Evolutionary conservation across 2,113 vertebrate species (phyloP).

Genomic region (Ochotona curzoniae): DNA sequence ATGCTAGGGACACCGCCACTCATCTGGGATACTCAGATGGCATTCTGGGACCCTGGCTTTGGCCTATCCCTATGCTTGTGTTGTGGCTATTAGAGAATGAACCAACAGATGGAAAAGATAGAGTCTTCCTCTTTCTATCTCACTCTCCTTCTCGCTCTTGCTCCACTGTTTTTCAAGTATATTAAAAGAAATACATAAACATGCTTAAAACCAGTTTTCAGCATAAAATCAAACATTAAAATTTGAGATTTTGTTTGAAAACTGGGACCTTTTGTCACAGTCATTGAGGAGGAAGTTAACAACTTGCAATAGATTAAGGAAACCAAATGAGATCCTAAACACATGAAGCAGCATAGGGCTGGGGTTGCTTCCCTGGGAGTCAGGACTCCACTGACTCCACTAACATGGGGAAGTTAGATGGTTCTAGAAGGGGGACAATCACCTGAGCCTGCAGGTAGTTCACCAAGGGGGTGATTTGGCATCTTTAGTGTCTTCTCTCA

Average conservation of each 20-base stretch:
- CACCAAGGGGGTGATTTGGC: not conserved
- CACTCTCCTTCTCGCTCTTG: too few species aligned
- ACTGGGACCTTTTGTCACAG: not conserved
- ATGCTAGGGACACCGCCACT: too few species aligned
- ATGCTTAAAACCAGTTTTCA: too few species aligned
- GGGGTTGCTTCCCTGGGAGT: not conserved
- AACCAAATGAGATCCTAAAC: not conserved
- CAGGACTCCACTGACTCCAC: not conserved
- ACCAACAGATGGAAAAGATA: too few species aligned
- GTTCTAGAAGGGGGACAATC: not conserved
- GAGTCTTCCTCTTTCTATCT: too few species aligned
- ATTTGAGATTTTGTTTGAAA: not conserved
- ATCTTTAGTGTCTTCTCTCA: conserved; percentile 13
- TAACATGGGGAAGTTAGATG: not conserved
- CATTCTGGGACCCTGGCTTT: too few species aligned
- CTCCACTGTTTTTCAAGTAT: too few species aligned
- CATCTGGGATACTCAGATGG: too few species aligned
- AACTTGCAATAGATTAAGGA: not conserved
- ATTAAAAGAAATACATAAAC: too few species aligned
- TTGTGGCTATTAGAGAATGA: too few species aligned
- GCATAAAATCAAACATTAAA: not conserved
- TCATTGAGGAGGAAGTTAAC: not conserved
- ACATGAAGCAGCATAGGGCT: not conserved
- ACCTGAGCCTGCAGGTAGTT: not conserved
- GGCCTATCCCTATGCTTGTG: too few species aligned